phyloP scores from a whole-genome alignment of 2,797 vertebrate species.

The Coluber constrictor region DNA sequence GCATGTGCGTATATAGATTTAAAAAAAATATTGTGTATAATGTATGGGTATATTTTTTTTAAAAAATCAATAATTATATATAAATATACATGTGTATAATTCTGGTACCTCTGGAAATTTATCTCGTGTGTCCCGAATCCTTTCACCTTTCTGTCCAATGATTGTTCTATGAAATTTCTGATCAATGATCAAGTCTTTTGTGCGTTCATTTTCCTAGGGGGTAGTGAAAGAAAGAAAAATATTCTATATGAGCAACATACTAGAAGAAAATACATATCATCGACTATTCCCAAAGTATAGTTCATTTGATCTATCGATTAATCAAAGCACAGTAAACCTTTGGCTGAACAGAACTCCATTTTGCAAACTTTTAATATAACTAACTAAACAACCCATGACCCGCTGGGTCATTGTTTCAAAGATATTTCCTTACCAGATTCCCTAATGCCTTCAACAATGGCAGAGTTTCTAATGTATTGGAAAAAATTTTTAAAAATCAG shows the following conservation, averaged over 20 bases:
- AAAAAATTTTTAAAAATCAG: background rate
- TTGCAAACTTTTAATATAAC: background rate
- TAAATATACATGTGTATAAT: background rate
- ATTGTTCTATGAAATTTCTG: slow-evolving; percentile 98
- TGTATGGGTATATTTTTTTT: background rate
- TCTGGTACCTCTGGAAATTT: slow-evolving; percentile 92
- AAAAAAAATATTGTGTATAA: background rate
- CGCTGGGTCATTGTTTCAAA: background rate
- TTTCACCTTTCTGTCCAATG: slow-evolving; percentile 98
- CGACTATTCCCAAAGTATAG: background rate
- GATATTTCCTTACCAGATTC: background rate
- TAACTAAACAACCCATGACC: background rate
- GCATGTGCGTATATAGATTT: background rate
- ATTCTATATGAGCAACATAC: background rate
- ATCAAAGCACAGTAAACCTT: background rate
- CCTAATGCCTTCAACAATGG: background rate
- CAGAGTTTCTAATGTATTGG: background rate
- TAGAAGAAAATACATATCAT: background rate
- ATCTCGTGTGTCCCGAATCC: slow-evolving; percentile 94
- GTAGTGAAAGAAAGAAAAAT: background rate
- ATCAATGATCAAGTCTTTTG: slow-evolving; percentile 98
- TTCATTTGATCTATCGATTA: background rate
- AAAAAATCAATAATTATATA: background rate
- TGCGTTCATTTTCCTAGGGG: slow-evolving; percentile 95
- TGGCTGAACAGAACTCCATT: background rate